These are phyloP conservation scores for Pandemis corylana DNA, from an alignment of 2,888 invertebrate genomes.

Conservation along the genomic window DNA sequence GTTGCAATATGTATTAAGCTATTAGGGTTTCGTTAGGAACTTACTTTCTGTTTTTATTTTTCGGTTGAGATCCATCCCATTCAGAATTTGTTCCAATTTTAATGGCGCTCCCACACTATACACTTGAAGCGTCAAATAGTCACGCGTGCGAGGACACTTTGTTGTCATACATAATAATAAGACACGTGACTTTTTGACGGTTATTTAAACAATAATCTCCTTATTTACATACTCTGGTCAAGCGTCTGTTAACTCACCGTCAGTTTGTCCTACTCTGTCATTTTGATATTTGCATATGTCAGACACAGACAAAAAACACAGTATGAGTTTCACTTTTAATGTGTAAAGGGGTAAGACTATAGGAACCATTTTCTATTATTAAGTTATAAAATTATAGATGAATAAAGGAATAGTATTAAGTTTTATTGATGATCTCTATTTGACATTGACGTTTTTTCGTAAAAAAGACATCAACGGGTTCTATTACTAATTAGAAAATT, in stretches of 20 bases:
- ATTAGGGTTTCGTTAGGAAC: constrained; percentile 9
- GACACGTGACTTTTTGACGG: too few relatives aligned
- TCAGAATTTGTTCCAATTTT: neutral
- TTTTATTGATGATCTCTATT: neutral
- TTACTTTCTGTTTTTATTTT: neutral
- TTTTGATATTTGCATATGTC: too few relatives aligned
- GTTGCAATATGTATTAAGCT: constrained; percentile 20
- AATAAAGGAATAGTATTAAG: neutral
- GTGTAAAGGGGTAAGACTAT: neutral
- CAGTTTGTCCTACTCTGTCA: too few relatives aligned
- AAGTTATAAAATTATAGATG: neutral
- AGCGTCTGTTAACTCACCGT: too few relatives aligned
- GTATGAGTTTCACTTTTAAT: too few relatives aligned
- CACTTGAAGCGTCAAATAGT: too few relatives aligned
- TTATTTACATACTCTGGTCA: too few relatives aligned
- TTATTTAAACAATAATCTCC: too few relatives aligned
- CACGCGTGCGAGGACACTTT: too few relatives aligned
- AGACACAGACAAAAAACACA: too few relatives aligned
- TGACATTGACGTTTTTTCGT: neutral
- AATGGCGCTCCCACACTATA: neutral
- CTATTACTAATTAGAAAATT: neutral
- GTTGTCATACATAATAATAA: too few relatives aligned
- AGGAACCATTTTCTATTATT: neutral
- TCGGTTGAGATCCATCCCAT: neutral
- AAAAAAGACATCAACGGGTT: neutral